Conservation (phyloP, 2,113 vertebrate species). For the Ictalurus punctatus region DNA sequence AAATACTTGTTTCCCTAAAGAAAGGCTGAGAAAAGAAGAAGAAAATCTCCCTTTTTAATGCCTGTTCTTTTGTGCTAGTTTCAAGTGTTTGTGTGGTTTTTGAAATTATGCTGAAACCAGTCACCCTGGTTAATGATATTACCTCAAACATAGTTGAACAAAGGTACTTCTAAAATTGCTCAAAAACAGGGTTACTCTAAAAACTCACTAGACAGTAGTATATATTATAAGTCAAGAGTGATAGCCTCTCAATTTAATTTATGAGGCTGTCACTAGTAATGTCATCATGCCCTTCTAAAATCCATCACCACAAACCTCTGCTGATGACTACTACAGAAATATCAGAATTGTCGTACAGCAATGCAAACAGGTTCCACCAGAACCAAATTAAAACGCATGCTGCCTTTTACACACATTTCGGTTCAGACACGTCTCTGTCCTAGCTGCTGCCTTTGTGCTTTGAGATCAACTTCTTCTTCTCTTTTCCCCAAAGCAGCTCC, state of each 20-base stretch:
- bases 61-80: background rate
- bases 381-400: conserved; percentile 10
- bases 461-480: conserved; percentile 28
- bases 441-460: conserved; percentile 10
- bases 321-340: background rate
- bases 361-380: conserved; percentile 4
- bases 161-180: background rate
- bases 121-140: background rate
- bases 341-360: background rate
- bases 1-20: background rate
- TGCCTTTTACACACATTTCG: background rate
- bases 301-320: background rate
- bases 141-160: background rate
- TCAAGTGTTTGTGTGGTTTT: background rate
- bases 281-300: background rate
- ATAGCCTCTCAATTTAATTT: background rate
- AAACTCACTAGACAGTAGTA: background rate
- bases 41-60: background rate
- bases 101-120: background rate
- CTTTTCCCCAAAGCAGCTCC: conserved; percentile 13
- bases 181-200: background rate
- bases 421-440: background rate
- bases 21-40: background rate
- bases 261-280: background rate
- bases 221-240: background rate